Conservation (phyloP, 2,797 vertebrate genomes). For the Lepus townsendii region DNA sequence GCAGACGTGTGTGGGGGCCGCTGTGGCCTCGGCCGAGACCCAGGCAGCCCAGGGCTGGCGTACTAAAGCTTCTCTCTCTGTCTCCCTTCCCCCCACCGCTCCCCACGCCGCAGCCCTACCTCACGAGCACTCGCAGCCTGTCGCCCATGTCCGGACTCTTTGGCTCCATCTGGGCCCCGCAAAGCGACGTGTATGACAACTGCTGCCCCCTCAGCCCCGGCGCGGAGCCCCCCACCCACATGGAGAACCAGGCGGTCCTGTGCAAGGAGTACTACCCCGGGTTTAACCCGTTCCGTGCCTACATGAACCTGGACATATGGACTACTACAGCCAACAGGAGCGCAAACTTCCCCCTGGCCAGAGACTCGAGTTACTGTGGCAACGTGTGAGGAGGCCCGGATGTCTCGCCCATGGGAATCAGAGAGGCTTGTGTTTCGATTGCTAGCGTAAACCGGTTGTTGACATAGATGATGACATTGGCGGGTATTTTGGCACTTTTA, state of each 20-base stretch:
- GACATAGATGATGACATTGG: constrained; percentile 89
- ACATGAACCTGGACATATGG: constrained; percentile 99
- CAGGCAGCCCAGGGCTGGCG: no score
- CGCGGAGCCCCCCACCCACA: constrained; percentile 92
- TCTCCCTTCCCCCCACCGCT: not conserved
- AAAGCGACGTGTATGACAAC: constrained; percentile 95
- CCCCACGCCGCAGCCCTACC: constrained; percentile 92
- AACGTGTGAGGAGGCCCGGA: constrained; percentile 88
- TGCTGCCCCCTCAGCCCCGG: constrained; percentile 92
- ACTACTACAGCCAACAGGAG: constrained; percentile 95
- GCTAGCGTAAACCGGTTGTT: constrained; percentile 91
- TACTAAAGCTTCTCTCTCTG: not conserved
- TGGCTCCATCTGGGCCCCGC: constrained; percentile 99
- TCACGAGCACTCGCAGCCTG: constrained; percentile 97
- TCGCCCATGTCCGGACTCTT: constrained; percentile 99
- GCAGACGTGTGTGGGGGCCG: fast-evolving
- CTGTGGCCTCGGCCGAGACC: no score
- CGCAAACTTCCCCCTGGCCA: constrained; percentile 96
- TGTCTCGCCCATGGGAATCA: constrained; percentile 89
- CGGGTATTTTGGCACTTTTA: constrained; percentile 94
- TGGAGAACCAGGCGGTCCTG: constrained; percentile 92
- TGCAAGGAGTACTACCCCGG: constrained; percentile 95
- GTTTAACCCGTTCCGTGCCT: constrained; percentile 98
- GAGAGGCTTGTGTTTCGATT: constrained; percentile 90
- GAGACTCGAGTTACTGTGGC: constrained; percentile 98